phyloP scores from a whole-genome alignment of 2,113 vertebrate species.

The Apteryx owenii region DNA sequence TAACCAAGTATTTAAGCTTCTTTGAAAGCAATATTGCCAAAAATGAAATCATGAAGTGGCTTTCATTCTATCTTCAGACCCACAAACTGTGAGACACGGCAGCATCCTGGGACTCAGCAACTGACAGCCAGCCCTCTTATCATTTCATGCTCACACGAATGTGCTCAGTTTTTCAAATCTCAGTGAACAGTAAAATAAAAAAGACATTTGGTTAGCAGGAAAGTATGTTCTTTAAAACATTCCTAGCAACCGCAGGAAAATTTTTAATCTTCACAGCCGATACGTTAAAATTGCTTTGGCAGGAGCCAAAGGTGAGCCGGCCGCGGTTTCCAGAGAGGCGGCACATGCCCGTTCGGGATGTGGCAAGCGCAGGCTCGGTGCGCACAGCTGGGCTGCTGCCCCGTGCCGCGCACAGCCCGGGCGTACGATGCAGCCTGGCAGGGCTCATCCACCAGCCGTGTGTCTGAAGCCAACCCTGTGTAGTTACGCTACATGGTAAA shows the following conservation, averaged over 20 bases:
- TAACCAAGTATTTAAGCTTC: neutral
- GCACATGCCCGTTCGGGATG: neutral
- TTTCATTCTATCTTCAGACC: neutral
- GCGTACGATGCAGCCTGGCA: rapidly evolving
- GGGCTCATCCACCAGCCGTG: neutral
- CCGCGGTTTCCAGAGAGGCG: neutral
- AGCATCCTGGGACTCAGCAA: neutral
- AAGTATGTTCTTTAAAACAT: neutral
- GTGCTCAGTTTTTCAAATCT: neutral
- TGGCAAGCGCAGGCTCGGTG: neutral
- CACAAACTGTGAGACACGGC: neutral
- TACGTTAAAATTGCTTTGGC: neutral
- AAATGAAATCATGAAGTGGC: neutral
- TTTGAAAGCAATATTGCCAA: neutral
- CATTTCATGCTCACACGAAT: neutral
- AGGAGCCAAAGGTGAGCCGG: neutral
- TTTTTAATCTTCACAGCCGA: neutral
- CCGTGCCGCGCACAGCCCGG: rapidly evolving
- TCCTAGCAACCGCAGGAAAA: neutral
- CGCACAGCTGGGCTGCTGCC: neutral
- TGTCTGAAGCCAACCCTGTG: neutral
- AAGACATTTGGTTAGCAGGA: neutral
- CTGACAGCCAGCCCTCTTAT: neutral
- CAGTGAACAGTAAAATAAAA: neutral
- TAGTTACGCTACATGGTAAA: neutral